Base-by-base conservation (phyloP, 2,113 vertebrate species). In the Phalacrocorax aristotelis region DNA sequence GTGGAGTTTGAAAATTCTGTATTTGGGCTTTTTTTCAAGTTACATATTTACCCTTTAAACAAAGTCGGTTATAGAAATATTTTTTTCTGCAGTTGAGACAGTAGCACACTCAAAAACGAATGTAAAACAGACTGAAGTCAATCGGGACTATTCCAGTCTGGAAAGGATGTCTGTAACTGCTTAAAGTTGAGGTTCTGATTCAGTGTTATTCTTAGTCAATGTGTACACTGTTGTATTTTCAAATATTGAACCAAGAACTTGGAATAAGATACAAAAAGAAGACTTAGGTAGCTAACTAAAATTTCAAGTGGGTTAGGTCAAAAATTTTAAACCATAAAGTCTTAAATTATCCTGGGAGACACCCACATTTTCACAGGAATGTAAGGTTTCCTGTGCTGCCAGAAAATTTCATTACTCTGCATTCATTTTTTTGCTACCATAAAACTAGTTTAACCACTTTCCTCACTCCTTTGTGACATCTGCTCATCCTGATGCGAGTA, bases 21-120 rank as follows among this genome's bases (percentile, higher is more conserved):
- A 38, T 72, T 78, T 95, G 84, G 81, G 44, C 57, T 91, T 94
- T 94, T 93, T 92, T 91, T 84, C 89, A 91, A 92, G 40, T 92
- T 91, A 82, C 60, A 91, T 95, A 95, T 95, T 97, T 89, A 82
- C 44, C 13, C 11, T 92, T 93, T 83, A 30, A 89, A 65, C 34
- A 81, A 87, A 49, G 17, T 61, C 92, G n/a, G 26, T 71, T 81
- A 10, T 19, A 87, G 48, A 86, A 77, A 48, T 58, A 34, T 34
- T 64, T 95, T 88, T 77, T 95, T 81, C 69, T 84, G 38, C 42
- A 9, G 87, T 90, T 72, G 55, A 91, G 44, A 95, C 52, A 89
- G 57, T 68, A 52, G 44, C 55, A 69, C 30, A 79, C 72, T 95
- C 60, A 92, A 87, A 52, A 89, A 69, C 0, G 1, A 94, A 70